These are phyloP conservation scores for Fregetta grallaria DNA, from an alignment of 2,113 vertebrate genomes.

Conservation along the genomic window DNA sequence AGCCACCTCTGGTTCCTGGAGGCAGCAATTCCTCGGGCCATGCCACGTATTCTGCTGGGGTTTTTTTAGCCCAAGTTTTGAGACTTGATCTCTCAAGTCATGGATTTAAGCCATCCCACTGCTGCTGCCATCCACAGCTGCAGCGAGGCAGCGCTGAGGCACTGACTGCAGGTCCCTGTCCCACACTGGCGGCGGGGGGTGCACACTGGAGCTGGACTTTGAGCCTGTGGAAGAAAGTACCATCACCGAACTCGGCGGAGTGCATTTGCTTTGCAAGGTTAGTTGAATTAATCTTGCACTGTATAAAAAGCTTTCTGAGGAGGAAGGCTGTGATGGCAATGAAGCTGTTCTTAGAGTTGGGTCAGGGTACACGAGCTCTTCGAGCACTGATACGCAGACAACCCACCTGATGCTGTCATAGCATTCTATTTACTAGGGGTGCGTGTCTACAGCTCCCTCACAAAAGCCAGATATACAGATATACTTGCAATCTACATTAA, in stretches of 20 bases:
- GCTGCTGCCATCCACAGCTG: neutral
- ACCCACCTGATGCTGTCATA: neutral
- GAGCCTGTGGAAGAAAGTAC: neutral
- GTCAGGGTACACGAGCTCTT: rapidly evolving
- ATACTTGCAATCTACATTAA: neutral
- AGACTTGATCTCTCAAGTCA: neutral
- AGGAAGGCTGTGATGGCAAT: neutral
- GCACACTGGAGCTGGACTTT: neutral
- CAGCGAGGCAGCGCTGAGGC: neutral
- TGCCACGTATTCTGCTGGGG: neutral
- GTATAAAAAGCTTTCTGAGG: neutral
- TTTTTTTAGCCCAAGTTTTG: neutral
- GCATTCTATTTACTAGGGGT: neutral
- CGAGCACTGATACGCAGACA: neutral
- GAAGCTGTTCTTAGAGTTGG: neutral
- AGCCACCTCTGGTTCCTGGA: neutral
- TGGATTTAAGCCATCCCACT: neutral
- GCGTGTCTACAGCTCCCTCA: neutral
- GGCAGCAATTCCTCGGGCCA: neutral
- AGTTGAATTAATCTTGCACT: neutral
- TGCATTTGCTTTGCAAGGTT: neutral
- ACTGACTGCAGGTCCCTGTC: neutral
- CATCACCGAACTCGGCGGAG: neutral
- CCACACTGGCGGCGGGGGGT: neutral
- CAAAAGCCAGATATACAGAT: neutral